Conservation (phyloP, 1,140 invertebrate genomes). For the Cataglyphis hispanica region DNA sequence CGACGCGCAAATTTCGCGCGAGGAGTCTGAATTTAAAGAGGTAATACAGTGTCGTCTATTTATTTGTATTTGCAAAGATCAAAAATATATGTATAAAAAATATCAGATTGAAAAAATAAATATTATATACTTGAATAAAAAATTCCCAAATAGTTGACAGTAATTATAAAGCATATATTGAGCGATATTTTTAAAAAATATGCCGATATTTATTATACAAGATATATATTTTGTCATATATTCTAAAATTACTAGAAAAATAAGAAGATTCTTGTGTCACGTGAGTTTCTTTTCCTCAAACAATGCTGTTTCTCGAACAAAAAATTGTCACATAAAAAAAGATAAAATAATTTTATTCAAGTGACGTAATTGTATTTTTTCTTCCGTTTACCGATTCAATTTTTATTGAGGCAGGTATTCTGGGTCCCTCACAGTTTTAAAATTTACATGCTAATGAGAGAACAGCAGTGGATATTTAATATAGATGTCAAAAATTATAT, state of each 20-base stretch:
- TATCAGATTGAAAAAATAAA: not conserved
- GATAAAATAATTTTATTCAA: not conserved
- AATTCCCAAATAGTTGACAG: not conserved
- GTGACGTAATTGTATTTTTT: not conserved
- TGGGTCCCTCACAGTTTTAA: not conserved
- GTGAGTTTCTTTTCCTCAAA: not conserved
- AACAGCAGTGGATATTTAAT: slow-evolving; percentile 33
- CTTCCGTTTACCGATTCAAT: slow-evolving; percentile 6
- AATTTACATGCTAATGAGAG: slow-evolving; percentile 2
- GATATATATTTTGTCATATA: not conserved
- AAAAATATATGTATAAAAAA: not conserved
- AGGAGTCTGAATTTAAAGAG: slow-evolving; percentile 8
- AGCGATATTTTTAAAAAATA: not conserved
- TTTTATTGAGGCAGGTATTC: not conserved
- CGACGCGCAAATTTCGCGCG: slow-evolving; percentile 17
- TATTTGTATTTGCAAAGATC: not conserved
- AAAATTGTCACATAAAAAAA: not conserved
- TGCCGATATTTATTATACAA: not conserved
- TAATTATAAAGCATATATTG: not conserved
- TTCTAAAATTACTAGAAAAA: not conserved
- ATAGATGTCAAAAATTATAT: slow-evolving; percentile 43
- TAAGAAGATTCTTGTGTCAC: not conserved
- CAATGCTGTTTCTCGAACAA: not conserved
- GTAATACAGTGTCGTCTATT: not conserved
- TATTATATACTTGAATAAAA: not conserved